phyloP scores from a whole-genome alignment of 2,113 vertebrate species.

The Rallus limicola region DNA sequence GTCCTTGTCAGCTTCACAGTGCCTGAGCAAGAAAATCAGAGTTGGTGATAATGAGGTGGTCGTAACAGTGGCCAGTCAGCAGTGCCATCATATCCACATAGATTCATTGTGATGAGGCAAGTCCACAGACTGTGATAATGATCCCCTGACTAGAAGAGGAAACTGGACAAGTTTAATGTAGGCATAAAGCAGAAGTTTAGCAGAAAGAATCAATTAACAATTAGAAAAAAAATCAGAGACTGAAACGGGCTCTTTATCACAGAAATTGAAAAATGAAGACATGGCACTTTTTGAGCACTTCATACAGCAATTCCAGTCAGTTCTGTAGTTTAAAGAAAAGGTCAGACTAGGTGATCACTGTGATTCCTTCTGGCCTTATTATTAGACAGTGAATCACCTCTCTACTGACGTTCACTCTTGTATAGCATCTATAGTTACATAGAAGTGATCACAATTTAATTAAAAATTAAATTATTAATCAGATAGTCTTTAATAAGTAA shows the following conservation, averaged over 20 bases:
- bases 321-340: not conserved
- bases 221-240: not conserved
- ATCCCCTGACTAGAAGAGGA: not conserved
- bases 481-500: not conserved
- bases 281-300: not conserved
- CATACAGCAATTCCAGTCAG: not conserved
- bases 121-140: not conserved
- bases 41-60: not conserved
- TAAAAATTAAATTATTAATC: not conserved
- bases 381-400: not conserved
- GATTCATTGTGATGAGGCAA: not conserved
- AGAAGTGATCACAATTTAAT: not conserved
- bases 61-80: not conserved
- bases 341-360: not conserved
- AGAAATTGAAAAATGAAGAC: not conserved
- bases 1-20: not conserved
- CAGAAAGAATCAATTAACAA: not conserved
- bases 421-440: not conserved
- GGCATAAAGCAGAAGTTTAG: not conserved
- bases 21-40: not conserved
- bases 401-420: not conserved
- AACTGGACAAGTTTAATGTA: not conserved
- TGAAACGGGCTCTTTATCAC: not conserved
- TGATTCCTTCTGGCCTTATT: not conserved
- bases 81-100: not conserved